Percentiles rank a stretch among this genome's conserved stretches.
Evolutionary conservation across 2,888 invertebrate genomes (phyloP).

Genomic region (Entomobrya proxima): DNA sequence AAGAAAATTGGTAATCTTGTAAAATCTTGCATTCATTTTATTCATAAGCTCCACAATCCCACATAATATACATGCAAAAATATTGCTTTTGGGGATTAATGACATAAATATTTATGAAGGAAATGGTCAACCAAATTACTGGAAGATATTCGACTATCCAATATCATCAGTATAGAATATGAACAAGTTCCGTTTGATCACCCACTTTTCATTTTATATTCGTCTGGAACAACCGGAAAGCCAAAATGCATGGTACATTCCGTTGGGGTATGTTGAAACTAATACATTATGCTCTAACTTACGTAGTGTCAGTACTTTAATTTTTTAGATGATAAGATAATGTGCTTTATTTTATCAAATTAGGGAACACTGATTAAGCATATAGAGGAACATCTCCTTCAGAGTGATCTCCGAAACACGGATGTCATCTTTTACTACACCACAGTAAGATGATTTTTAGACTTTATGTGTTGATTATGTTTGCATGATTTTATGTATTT

Average conservation of each 20-base stretch:
- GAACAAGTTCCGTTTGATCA: slow-evolving; percentile 80
- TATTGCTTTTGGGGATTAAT: too few relatives aligned
- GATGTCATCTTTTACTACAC: slow-evolving; percentile 81
- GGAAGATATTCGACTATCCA: slow-evolving; percentile 53
- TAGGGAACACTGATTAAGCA: slow-evolving; percentile 81
- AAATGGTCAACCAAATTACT: slow-evolving; percentile 69
- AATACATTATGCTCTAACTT: not conserved
- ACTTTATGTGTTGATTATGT: not conserved
- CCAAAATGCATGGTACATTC: slow-evolving; percentile 82
- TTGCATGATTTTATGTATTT: not conserved
- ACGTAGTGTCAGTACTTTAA: not conserved
- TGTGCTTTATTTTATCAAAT: not conserved
- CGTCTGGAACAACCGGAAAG: slow-evolving; percentile 81
- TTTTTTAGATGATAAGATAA: not conserved
- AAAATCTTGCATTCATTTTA: not conserved
- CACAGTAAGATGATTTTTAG: slow-evolving; percentile 79
- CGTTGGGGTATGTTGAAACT: slow-evolving; percentile 78
- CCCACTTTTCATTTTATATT: slow-evolving; percentile 81
- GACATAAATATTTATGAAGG: slow-evolving; percentile 47
- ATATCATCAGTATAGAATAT: slow-evolving; percentile 76
- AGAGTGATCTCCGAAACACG: slow-evolving; percentile 78
- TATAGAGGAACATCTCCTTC: slow-evolving; percentile 80
- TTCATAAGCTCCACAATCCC: not conserved
- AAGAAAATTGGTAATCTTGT: slow-evolving; percentile 61
- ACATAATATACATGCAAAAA: not conserved